Conservation (phyloP, 2,113 vertebrate genomes). For the Sander lucioperca region DNA sequence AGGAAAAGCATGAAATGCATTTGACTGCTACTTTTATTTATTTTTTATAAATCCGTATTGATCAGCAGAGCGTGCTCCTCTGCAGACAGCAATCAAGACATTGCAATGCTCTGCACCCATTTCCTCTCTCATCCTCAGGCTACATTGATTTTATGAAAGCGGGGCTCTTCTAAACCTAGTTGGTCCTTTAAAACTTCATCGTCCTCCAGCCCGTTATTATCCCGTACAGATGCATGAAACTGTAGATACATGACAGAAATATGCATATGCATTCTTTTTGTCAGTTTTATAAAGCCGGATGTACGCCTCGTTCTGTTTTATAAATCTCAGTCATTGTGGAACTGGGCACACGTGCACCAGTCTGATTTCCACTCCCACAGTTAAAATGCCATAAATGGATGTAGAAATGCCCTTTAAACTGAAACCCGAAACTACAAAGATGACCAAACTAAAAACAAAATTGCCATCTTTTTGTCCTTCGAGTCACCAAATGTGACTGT, state of each 20-base stretch:
- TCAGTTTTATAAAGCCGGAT: neutral
- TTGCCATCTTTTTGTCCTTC: too few relatives aligned
- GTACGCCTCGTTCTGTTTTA: neutral
- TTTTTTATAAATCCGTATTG: slow-evolving; percentile 68
- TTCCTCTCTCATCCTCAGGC: slow-evolving; percentile 67
- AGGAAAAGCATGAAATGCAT: slow-evolving; percentile 57
- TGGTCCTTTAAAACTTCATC: slow-evolving; percentile 68
- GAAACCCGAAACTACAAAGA: neutral
- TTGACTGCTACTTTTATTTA: slow-evolving; percentile 46
- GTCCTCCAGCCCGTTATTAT: slow-evolving; percentile 51
- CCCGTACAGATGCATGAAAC: neutral
- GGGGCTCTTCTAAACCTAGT: slow-evolving; percentile 47
- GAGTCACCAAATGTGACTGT: too few relatives aligned
- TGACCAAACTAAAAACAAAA: too few relatives aligned
- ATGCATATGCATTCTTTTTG: neutral
- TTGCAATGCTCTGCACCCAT: slow-evolving; percentile 58
- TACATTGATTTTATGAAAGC: slow-evolving; percentile 79
- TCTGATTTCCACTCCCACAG: neutral
- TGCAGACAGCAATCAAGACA: slow-evolving; percentile 76
- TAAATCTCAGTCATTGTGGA: neutral
- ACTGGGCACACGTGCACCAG: neutral
- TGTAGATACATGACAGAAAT: neutral
- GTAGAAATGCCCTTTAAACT: neutral
- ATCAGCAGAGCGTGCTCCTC: slow-evolving; percentile 57
- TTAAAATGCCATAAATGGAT: neutral